phyloP scores from a whole-genome alignment of 1,140 invertebrate species.

The Potamilus streckersoni region DNA sequence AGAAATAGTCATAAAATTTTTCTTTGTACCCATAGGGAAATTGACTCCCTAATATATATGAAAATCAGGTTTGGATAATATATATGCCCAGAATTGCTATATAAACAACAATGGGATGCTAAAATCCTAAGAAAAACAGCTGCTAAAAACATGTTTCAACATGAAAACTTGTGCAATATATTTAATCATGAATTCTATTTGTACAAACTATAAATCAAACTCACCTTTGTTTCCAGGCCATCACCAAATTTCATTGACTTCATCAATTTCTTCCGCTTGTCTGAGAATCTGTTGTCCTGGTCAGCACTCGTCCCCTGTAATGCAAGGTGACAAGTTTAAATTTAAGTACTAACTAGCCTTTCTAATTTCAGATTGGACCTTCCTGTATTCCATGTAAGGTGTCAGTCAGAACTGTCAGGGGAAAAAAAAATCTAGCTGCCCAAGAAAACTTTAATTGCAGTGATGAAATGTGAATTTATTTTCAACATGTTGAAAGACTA shows the following conservation, averaged over 20 bases:
- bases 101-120: background rate
- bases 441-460: too few species aligned
- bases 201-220: background rate
- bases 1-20: too few species aligned
- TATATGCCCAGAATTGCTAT: background rate
- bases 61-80: background rate
- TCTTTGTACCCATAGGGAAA: too few species aligned
- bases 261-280: conserved; percentile 99
- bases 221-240: conserved; percentile 87
- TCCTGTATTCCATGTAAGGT: too few species aligned
- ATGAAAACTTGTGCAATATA: background rate
- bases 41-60: too few species aligned
- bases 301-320: conserved; percentile 95
- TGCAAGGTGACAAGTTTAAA: background rate
- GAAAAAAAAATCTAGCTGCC: too few species aligned
- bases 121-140: background rate
- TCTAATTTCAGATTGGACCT: too few species aligned
- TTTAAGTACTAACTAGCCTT: too few species aligned
- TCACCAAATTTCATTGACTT: conserved; percentile 99
- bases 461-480: too few species aligned
- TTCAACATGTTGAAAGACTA: too few species aligned
- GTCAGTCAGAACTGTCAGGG: too few species aligned
- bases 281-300: conserved; percentile 98
- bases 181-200: background rate
- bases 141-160: background rate